Percentiles rank a stretch among this genome's conserved stretches.
Conservation (phyloP, 2,888 invertebrate genomes). For the Apamea monoglypha region DNA sequence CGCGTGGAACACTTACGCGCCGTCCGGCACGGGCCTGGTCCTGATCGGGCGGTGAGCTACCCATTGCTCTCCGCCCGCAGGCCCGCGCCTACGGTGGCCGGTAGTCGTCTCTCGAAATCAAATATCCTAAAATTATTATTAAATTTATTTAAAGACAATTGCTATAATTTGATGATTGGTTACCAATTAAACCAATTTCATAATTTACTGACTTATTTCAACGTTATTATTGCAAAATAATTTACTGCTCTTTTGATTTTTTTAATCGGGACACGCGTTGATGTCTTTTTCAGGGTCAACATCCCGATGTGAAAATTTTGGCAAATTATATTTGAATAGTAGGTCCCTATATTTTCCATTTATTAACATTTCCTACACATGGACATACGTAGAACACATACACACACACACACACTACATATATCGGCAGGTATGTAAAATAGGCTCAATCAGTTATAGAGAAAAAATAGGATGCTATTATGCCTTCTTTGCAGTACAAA, state of each 20-base stretch:
- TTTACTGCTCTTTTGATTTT: neutral
- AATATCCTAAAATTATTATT: conserved; percentile 21
- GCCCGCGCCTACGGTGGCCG: no score
- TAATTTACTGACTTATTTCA: neutral
- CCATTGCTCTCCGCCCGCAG: no score
- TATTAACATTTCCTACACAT: neutral
- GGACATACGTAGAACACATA: neutral
- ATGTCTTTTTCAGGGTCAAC: conserved; percentile 36
- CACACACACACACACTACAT: no score
- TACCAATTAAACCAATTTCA: neutral
- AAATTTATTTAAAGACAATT: neutral
- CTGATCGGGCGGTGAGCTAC: no score
- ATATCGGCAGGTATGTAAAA: neutral
- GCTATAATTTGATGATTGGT: conserved; percentile 2
- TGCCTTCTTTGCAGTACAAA: neutral
- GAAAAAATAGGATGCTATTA: neutral
- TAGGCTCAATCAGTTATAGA: neutral
- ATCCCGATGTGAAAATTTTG: neutral
- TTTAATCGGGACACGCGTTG: conserved; percentile 22
- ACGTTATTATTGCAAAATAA: neutral
- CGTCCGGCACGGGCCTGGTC: no score
- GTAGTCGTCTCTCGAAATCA: no score
- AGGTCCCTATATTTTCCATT: neutral
- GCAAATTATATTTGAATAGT: neutral
- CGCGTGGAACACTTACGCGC: no score